phyloP scores from a whole-genome alignment of 1,140 invertebrate species.

The Probaryconus sp. region DNA sequence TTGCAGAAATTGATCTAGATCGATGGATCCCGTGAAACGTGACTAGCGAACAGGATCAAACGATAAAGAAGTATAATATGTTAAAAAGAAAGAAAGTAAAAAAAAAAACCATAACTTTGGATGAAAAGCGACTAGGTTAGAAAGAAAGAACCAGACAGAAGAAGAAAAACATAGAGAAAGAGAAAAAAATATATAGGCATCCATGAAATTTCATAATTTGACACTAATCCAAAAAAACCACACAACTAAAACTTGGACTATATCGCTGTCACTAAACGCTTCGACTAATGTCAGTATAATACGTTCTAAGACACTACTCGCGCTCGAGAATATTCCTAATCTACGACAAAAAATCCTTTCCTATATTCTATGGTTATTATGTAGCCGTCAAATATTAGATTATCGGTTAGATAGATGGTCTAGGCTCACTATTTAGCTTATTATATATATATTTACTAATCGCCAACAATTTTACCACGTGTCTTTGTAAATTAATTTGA shows the following conservation, averaged over 20 bases:
- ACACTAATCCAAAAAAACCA: constrained; percentile 78
- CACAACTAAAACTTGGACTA: constrained; percentile 77
- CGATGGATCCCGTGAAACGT: constrained; percentile 64
- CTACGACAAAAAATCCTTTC: constrained; percentile 77
- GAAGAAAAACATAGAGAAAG: constrained; percentile 45
- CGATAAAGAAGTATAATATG: constrained; percentile 62
- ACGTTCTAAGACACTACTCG: constrained; percentile 76
- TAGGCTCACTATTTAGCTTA: constrained; percentile 77
- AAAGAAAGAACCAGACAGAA: constrained; percentile 42
- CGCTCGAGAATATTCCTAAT: constrained; percentile 74
- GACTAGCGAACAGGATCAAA: constrained; percentile 71
- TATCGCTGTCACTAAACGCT: constrained; percentile 74
- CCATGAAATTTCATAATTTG: constrained; percentile 82
- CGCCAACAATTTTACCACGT: constrained; percentile 64
- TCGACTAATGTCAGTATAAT: constrained; percentile 70
- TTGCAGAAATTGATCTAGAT: constrained; percentile 72
- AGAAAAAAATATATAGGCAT: constrained; percentile 73
- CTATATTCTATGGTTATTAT: constrained; percentile 77
- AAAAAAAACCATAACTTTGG: constrained; percentile 36
- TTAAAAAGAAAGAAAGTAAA: constrained; percentile 59
- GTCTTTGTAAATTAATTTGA: constrained; percentile 14
- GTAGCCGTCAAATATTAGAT: constrained; percentile 76
- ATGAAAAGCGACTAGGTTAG: constrained; percentile 62
- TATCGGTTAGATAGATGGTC: constrained; percentile 75
- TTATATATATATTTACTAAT: constrained; percentile 76